Base-by-base conservation (phyloP, 2,113 vertebrate species). In the Coregonus clupeaformis region DNA sequence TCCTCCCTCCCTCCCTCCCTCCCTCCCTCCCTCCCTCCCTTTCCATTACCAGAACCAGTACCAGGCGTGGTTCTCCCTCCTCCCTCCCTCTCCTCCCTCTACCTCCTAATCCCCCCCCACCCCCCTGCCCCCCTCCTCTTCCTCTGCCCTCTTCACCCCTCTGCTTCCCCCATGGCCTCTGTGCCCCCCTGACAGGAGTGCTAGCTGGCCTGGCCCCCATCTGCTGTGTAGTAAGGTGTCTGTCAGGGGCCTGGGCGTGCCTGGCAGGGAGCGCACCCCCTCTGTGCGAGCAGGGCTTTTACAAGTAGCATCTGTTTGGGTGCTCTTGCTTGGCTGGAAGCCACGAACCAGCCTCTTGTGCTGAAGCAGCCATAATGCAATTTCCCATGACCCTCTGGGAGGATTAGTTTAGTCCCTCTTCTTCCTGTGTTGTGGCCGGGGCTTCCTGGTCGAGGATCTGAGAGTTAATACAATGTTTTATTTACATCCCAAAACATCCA, bases 161-260 rank as follows among this genome's bases (percentile, higher is more conserved):
- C 24, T 16, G 1, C 25, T 29, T 27, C 12, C 25, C 13, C 49
- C 71, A 30, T 47, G 36, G 29, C 52, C 32, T 75, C 79, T 25
- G 65, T 76, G 71, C 68, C 66, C 71, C 77, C 71, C 25, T 68
- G 84, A 72, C 73, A 42, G 60, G 16, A 65, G 72, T 66, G 65
- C 74, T 18, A 52, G 1, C 49, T 52, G 49, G 49, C 16, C 49
- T 76, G 2, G 67, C 55, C 78, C 80, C 76, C 76, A 70, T 77
- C 77, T 82, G 82, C 75, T 74, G 82, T 70, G 76, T 82, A 84
- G 82, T 82, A 75, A 77, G 78, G 82, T 82, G 80, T 77, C 82
- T 52, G 49, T 52, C 14, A 52, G 49, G 49, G 49, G 49, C 49
- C 79, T 57, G 30, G 63, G 36, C 64, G 73, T 77, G 77, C 16